Evolutionary conservation across 2,888 invertebrate genomes (phyloP).

Genomic region (Dicycla oo): DNA sequence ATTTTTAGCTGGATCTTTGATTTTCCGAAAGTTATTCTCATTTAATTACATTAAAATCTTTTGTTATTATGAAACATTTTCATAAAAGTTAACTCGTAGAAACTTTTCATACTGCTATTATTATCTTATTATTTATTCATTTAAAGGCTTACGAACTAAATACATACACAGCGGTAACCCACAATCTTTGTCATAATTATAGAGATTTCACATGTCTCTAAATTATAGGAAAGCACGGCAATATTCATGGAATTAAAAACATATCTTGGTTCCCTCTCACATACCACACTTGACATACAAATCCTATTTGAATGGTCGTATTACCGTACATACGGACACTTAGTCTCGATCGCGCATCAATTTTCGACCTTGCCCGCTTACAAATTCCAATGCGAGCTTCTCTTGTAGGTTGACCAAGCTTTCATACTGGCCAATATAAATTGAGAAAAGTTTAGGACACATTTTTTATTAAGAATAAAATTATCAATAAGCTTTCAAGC

Average conservation of each 20-base stretch:
- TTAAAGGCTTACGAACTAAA: neutral
- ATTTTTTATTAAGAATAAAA: neutral
- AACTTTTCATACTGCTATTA: neutral
- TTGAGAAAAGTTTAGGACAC: neutral
- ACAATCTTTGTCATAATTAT: neutral
- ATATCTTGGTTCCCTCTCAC: conserved; percentile 60
- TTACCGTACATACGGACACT: conserved; percentile 59
- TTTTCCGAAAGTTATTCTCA: neutral
- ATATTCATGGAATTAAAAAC: neutral
- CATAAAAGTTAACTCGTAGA: neutral
- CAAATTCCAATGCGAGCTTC: conserved; percentile 64
- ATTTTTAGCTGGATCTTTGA: neutral
- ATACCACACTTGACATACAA: conserved; percentile 69
- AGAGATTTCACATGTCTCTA: neutral
- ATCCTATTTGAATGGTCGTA: conserved; percentile 73
- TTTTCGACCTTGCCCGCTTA: conserved; percentile 71
- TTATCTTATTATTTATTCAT: neutral
- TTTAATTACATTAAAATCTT: neutral
- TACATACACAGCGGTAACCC: neutral
- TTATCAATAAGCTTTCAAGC: neutral
- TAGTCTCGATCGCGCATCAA: conserved; percentile 68
- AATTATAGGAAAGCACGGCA: neutral
- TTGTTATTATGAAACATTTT: neutral
- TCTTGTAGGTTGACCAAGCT: conserved; percentile 53
- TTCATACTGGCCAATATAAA: neutral